A percentile compares a stretch with the other conserved stretches of the same genome.
Conservation (phyloP, 2,113 vertebrate species). For the Rissa tridactyla region DNA sequence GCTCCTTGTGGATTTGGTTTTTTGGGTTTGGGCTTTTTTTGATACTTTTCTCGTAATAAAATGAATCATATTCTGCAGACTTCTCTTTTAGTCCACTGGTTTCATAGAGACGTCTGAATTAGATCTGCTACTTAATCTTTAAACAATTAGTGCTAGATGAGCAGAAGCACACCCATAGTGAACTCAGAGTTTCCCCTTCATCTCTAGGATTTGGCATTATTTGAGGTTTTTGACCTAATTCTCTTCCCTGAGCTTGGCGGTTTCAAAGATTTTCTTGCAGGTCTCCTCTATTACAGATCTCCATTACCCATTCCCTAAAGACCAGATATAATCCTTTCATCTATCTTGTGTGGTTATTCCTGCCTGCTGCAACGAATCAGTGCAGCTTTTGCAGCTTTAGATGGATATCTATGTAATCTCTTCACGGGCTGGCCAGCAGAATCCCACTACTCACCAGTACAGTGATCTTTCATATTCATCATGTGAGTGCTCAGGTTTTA, state of each 20-base stretch:
- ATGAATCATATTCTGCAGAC: background rate
- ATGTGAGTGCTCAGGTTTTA: background rate
- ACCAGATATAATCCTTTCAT: constrained; percentile 6
- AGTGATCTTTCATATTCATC: background rate
- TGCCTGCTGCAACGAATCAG: background rate
- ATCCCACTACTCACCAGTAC: background rate
- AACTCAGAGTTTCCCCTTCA: background rate
- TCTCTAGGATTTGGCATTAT: background rate
- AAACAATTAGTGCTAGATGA: background rate
- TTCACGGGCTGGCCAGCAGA: background rate
- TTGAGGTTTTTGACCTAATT: background rate
- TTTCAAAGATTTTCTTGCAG: background rate
- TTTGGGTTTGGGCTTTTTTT: background rate
- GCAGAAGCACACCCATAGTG: background rate
- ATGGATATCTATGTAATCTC: background rate
- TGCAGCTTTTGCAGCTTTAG: constrained; percentile 28
- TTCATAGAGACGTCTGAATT: background rate
- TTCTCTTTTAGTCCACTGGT: background rate
- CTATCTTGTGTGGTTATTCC: background rate
- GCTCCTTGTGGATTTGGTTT: background rate
- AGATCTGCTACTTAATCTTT: background rate
- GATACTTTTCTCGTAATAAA: background rate
- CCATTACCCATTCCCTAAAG: background rate
- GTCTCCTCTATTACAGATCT: background rate
- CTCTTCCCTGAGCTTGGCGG: background rate